Evolutionary conservation across 1,140 invertebrate species (phyloP), one percentile per base, ranked within the genome.

Genomic region (Lepidurus packardi): DNA sequence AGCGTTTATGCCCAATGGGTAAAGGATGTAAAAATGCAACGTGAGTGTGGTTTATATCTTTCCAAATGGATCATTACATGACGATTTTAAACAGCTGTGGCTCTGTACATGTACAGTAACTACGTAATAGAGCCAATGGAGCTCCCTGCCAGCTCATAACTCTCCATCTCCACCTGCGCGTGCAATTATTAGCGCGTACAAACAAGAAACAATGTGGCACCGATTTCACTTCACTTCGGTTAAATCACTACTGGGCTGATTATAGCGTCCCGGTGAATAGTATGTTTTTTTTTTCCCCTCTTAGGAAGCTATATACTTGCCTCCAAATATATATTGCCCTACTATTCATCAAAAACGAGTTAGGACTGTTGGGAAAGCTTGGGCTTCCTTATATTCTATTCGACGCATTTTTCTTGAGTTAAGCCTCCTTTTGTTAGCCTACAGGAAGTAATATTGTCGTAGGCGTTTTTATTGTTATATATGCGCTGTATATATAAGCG

Each of bases 391-490:
- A 34, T 34, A 34, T 34, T 4, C 34, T 34, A 34, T 34, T 34
- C 34, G 3, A 34, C 34, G 34, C 34, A 4, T 34, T 34, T 34
- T 34, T 34, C 34, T 34, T 34, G 34, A 4, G 34, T 65, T 11
- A 9, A 21, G 53, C 16, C 53, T 65, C 53, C 21, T 16, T n/a
- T 16, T 7, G 16, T 65, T n/a, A 65, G 53, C 53, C 53, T 65
- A 65, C 53, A 13, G 53, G 53, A 65, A 65, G 21, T 21, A n/a
- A n/a, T 65, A 65, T 65, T 65, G 53, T 65, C 21, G 53, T 65
- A 65, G 53, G 53, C 53, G 53, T 65, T 65, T 34, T 65, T 65
- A 65, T 65, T 65, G 53, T 65, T 65, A 65, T 65, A 65, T 21
- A 65, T 7, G 16, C 16, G 8, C 13, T 65, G 53, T 65, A 13